Percentiles rank a stretch among this genome's conserved stretches.
phyloP scores from a whole-genome alignment of 2,888 invertebrate genomes.

The Electrophaes corylata region DNA sequence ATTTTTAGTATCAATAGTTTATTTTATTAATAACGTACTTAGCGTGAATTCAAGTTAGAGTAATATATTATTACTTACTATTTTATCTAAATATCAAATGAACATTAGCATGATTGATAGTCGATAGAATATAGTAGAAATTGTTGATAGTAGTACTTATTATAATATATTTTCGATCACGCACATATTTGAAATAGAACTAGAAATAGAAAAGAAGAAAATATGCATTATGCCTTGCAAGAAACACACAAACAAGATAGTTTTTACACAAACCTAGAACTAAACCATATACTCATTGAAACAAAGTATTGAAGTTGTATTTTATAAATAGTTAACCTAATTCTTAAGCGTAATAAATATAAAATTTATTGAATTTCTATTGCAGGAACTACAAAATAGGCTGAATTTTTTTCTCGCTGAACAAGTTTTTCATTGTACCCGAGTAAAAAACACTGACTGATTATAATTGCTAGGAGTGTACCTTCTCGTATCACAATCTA shows the following conservation, averaged over 20 bases:
- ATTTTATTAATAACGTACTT: slow-evolving; percentile 39
- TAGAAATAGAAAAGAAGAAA: neutral
- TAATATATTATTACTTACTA: no score
- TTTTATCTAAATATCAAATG: neutral
- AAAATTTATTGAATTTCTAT: neutral
- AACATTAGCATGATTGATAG: neutral
- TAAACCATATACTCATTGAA: no score
- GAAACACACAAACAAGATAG: no score
- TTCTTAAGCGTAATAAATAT: neutral
- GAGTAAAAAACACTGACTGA: slow-evolving; percentile 11
- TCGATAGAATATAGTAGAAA: neutral
- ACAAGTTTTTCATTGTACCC: neutral
- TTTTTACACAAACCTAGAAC: no score
- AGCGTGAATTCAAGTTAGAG: slow-evolving; percentile 30
- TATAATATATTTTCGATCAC: neutral
- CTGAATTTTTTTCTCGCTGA: neutral
- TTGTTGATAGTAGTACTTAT: neutral
- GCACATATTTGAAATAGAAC: neutral
- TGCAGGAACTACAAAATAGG: neutral
- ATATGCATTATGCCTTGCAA: neutral
- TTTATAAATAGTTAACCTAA: no score
- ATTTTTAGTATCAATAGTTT: slow-evolving; percentile 48
- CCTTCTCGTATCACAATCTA: neutral
- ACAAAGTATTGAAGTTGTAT: no score
- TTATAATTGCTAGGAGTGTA: neutral